phyloP scores from a whole-genome alignment of 1,140 invertebrate species.

The Diorhabda carinulata region DNA sequence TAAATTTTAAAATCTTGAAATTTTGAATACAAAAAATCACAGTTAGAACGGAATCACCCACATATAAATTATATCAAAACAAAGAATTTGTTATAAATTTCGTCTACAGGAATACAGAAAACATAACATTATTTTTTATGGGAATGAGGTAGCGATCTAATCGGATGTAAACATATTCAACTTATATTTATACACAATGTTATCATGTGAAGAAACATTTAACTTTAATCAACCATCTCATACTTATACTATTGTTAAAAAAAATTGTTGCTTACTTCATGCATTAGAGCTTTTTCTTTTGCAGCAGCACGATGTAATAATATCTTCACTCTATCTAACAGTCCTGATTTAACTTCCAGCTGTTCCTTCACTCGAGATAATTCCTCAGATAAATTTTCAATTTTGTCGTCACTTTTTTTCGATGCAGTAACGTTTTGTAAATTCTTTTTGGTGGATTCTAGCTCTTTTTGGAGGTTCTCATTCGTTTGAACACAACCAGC shows the following conservation, averaged over 20 bases:
- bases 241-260: no score
- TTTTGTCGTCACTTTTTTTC: conserved; percentile 22
- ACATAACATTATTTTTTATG: no score
- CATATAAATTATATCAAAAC: no score
- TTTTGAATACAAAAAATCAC: no score
- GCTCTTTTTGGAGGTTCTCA: conserved; percentile 49
- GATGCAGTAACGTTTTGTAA: not conserved
- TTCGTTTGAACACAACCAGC: conserved; percentile 49
- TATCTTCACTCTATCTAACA: conserved; percentile 55
- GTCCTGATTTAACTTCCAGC: conserved; percentile 52
- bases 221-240: no score
- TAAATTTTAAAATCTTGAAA: no score
- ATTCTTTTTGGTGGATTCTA: conserved; percentile 29
- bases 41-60: no score
- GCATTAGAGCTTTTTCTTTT: conserved; percentile 54
- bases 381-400: conserved; percentile 28
- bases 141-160: no score
- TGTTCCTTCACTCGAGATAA: conserved; percentile 47
- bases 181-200: no score
- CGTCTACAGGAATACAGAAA: no score
- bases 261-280: conserved; percentile 44
- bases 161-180: not conserved
- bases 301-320: conserved; percentile 53
- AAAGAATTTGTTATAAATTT: no score
- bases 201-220: no score